Base-by-base conservation (phyloP, 2,888 invertebrate species). In the Liodrosophila aerea region DNA sequence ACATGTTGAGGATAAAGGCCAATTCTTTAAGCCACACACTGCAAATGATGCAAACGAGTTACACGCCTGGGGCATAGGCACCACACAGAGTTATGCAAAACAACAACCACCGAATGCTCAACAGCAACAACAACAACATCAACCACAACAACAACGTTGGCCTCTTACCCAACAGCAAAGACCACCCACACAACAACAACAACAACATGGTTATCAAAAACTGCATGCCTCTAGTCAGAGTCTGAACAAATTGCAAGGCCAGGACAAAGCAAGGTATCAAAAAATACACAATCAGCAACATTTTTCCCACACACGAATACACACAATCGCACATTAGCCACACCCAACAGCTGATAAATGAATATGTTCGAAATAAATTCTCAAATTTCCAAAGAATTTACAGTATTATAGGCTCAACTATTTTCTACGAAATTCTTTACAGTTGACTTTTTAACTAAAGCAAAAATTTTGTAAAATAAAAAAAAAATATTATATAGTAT, bases 21-120 rank as follows among this genome's bases (percentile, higher is more conserved):
- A 76, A 71, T 91, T 88, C 81, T 92, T 93, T 88, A 92, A 89
- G 62, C 90, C 90, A 31, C 76, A 87, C 40, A 68, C 78, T 40
- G 73, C 73, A 5, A 92, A 92, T 51, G 93, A 93, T 66, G 91
- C 91, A 22, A 92, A 92, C 65, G 93, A 93, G 66, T 91, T 93
- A 72, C 92, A 92, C 70, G 87, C 92, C 29, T 93, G 93, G 93
- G 93, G 93, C 39, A 90, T 93, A 49, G 92, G 91, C 7, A 88
- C 92, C 33, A 68, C 85, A 50, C 84, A 87, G 40, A 53, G 34
- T 49, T 52, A 51, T 15, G 12, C 77, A 91, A 63, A 66, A n/a
- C 53, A 56, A 76, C 92, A 59, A 50, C 60, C 27, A 15, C 41
- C 40, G 13, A 9, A 18, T 15, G 13, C 30, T 8, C 51, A 51